Evolutionary conservation across 2,797 vertebrate species (phyloP).

Genomic region (Eutrigla gurnardus): DNA sequence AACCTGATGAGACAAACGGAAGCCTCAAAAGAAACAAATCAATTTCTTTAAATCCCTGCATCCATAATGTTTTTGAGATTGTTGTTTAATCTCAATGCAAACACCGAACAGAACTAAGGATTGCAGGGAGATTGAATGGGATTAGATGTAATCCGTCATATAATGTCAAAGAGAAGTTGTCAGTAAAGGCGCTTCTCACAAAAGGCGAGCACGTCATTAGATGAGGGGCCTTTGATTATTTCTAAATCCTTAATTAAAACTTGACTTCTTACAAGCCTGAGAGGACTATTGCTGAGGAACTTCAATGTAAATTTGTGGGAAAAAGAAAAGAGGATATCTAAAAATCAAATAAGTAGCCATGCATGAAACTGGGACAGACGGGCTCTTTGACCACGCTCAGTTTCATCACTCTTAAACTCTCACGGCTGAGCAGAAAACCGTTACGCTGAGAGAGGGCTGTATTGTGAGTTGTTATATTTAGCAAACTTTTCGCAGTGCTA

Average conservation of each 20-base stretch:
- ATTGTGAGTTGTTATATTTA: slow-evolving; percentile 30
- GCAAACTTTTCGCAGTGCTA: slow-evolving; percentile 23
- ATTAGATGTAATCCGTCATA: slow-evolving; percentile 77
- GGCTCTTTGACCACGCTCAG: slow-evolving; percentile 34
- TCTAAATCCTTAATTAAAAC: slow-evolving; percentile 63
- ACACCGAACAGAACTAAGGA: slow-evolving; percentile 40
- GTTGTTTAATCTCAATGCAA: slow-evolving; percentile 68
- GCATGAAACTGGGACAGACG: slow-evolving; percentile 48
- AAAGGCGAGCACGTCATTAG: slow-evolving; percentile 31
- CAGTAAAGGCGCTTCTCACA: slow-evolving; percentile 35
- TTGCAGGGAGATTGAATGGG: slow-evolving; percentile 53
- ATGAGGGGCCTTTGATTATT: slow-evolving; percentile 50
- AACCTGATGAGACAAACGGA: slow-evolving; percentile 44
- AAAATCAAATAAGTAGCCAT: slow-evolving; percentile 52
- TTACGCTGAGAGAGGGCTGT: slow-evolving; percentile 25
- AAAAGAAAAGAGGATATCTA: slow-evolving; percentile 26
- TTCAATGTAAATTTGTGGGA: slow-evolving; percentile 39
- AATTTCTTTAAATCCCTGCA: slow-evolving; percentile 44
- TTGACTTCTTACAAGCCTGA: slow-evolving; percentile 27
- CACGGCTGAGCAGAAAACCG: slow-evolving; percentile 54
- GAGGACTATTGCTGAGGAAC: slow-evolving; percentile 28
- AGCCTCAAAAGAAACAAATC: slow-evolving; percentile 62
- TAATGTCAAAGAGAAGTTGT: slow-evolving; percentile 63
- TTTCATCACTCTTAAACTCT: slow-evolving; percentile 53
- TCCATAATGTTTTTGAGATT: slow-evolving; percentile 51